Conservation (phyloP, 2,797 vertebrate species). For the Gobio occitaniae region DNA sequence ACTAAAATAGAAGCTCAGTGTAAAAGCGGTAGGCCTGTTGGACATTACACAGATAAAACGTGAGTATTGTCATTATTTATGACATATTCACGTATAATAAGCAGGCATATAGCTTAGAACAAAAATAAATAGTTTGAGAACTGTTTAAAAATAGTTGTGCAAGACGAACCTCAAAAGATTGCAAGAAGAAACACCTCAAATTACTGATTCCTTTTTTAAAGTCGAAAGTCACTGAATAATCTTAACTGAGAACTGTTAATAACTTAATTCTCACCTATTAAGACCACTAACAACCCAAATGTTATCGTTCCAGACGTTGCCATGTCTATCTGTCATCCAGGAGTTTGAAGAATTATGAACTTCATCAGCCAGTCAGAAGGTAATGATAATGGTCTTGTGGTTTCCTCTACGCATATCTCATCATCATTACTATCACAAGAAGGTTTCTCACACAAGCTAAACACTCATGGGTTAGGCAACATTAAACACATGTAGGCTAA, state of each 20-base stretch:
- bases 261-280: constrained; percentile 7
- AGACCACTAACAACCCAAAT: not conserved
- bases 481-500: not conserved
- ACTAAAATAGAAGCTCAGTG: too few species aligned
- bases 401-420: not conserved
- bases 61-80: not conserved
- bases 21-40: not conserved
- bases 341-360: not conserved
- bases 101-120: too few species aligned
- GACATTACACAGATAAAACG: not conserved
- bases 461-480: not conserved
- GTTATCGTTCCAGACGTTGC: not conserved
- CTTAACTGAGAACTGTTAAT: not conserved
- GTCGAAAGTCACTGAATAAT: not conserved
- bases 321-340: not conserved
- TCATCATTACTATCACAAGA: not conserved
- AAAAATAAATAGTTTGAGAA: not conserved
- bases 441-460: not conserved
- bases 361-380: not conserved
- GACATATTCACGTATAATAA: not conserved
- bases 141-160: not conserved
- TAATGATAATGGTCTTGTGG: not conserved
- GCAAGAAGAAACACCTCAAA: not conserved
- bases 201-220: not conserved
- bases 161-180: not conserved